phyloP scores from a whole-genome alignment of 2,888 invertebrate species.

The Hedychridium roseum region DNA sequence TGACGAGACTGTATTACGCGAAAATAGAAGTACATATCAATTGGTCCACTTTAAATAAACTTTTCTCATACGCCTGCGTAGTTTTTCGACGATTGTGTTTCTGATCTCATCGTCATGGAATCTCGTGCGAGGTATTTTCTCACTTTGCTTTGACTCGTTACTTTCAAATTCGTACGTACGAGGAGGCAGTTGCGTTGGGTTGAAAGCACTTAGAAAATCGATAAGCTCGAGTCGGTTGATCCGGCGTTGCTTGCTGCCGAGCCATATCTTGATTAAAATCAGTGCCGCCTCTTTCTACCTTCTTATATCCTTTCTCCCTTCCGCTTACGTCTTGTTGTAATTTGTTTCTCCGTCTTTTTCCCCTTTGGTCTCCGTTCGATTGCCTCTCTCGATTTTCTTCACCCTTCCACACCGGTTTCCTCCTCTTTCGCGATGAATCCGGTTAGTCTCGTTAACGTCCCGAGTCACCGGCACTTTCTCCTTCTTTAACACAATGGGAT shows the following conservation, averaged over 20 bases:
- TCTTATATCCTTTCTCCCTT: conserved; percentile 17
- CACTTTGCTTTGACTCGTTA: no score
- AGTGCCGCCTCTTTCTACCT: conserved; percentile 46
- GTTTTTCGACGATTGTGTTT: no score
- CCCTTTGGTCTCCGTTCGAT: no score
- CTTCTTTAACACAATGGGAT: background rate
- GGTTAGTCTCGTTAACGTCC: conserved; percentile 62
- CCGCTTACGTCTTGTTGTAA: conserved; percentile 40
- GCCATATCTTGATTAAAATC: conserved; percentile 64
- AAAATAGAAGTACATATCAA: no score
- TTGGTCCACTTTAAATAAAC: no score
- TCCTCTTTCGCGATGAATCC: conserved; percentile 51
- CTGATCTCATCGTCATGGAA: no score
- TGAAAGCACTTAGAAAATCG: conserved; percentile 60
- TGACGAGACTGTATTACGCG: conserved; percentile 9
- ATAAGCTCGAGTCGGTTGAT: conserved; percentile 60
- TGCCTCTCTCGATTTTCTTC: conserved; percentile 32
- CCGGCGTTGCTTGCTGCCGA: conserved; percentile 56
- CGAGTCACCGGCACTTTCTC: conserved; percentile 41
- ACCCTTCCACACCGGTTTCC: conserved; percentile 27
- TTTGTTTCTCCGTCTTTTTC: no score
- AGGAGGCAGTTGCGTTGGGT: conserved; percentile 33
- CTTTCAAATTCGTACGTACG: conserved; percentile 38
- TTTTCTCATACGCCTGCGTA: no score
- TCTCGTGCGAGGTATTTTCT: no score